Evolutionary conservation across 2,888 invertebrate genomes (phyloP).

Genomic region (Chalcis sispes): DNA sequence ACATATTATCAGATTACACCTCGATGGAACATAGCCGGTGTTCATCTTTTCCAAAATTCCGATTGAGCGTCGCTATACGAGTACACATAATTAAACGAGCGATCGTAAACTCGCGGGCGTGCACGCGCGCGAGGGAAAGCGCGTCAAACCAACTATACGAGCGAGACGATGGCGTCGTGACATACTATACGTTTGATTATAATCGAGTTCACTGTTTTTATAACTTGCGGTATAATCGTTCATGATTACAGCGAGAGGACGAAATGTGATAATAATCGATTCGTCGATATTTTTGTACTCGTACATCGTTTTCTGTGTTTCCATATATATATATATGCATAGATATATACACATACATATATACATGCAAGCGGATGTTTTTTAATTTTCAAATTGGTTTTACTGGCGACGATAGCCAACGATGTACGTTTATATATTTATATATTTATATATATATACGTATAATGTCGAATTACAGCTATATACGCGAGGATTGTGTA

Average conservation of each 20-base stretch:
- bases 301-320: not conserved
- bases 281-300: conserved; percentile 9
- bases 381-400: not conserved
- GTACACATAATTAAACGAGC: no score
- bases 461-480: no score
- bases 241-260: conserved; percentile 15
- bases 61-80: no score
- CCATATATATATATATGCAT: not conserved
- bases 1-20: no score
- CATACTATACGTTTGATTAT: conserved; percentile 22
- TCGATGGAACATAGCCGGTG: no score
- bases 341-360: not conserved
- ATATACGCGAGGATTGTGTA: not conserved
- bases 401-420: not conserved
- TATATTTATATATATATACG: no score
- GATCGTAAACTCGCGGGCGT: no score
- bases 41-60: no score
- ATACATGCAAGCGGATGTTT: not conserved
- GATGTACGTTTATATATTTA: not conserved
- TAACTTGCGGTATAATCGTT: conserved; percentile 40
- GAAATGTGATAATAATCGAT: conserved; percentile 12
- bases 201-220: conserved; percentile 49
- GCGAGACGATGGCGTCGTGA: not conserved
- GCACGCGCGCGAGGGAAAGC: no score
- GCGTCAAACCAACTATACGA: not conserved